Base-by-base conservation (phyloP, 2,113 vertebrate genomes). In the Eublepharis macularius region DNA sequence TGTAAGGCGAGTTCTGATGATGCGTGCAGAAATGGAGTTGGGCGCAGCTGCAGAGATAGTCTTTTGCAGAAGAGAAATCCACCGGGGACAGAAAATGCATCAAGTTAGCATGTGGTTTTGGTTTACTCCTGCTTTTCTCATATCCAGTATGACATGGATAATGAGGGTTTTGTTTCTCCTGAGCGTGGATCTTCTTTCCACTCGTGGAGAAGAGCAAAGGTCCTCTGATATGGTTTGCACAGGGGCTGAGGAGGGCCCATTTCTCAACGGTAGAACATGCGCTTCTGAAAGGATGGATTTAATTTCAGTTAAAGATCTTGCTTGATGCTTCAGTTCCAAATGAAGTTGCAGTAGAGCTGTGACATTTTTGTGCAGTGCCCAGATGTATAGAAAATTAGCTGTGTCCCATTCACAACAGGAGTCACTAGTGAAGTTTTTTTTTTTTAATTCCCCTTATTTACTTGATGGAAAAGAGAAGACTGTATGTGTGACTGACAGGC, bases 281-380 rank as follows among this genome's bases (percentile, higher is more conserved):
- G 19, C 51, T 51, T 51, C 49, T 51, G 54, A 57, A 57, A 29
- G 60, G 60, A 29, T 63, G 26, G 60, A 26, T 63, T 60, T 29
- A 84, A 6, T 36, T 91, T 82, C 19, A 84, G 70, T 88, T 87
- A 90, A 91, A 83, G 68, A 74, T 76, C 68, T 90, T 16, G 21
- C 21, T 14, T 80, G 84, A 76, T 83, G 19, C 24, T 70, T 83
- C 0, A 80, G 6, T 84, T 92, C 68, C 60, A 73, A 84, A 60
- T 29, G 26, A 17, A 36, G 17, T 39, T 36, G 43, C 24, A 29
- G 24, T 29, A 47, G 41, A 45, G 4, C 41, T 13, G 43, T 32
- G 26, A 8, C 24, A 13, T 14, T 75, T 75, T 32, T 49, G 4
- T n/a, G 13, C 14, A 45, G 41, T 45, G 32, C 32, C 60, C 3